phyloP scores from a whole-genome alignment of 2,888 invertebrate genomes.

The Crocallis elinguaria region DNA sequence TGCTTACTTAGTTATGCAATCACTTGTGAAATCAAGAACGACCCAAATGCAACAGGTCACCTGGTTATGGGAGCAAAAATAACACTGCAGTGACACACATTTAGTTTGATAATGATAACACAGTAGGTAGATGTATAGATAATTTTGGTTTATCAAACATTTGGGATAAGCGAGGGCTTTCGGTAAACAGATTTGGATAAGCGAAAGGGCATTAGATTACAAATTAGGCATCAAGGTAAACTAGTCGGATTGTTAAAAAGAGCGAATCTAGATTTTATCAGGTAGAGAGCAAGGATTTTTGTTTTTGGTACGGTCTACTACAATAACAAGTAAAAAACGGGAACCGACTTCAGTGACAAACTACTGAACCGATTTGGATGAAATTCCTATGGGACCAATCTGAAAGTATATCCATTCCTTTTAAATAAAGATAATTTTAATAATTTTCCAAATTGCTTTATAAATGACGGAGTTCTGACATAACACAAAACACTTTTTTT shows the following conservation, averaged over 20 bases:
- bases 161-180: conserved; percentile 15
- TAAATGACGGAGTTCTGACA: no score
- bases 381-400: no score
- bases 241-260: not conserved
- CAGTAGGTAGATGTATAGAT: conserved; percentile 20
- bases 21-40: conserved; percentile 24
- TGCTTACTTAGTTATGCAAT: conserved; percentile 15
- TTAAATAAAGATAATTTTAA: no score
- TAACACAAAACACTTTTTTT: no score
- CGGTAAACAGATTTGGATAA: conserved; percentile 21
- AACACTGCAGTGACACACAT: conserved; percentile 20
- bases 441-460: no score
- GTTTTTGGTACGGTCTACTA: no score
- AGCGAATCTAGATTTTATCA: no score
- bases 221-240: conserved; percentile 1
- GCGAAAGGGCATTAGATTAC: conserved; percentile 9
- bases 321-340: no score
- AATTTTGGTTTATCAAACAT: conserved; percentile 16
- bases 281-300: no score
- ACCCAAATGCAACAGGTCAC: conserved; percentile 26
- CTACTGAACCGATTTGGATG: no score
- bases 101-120: conserved; percentile 17
- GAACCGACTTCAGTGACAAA: no score
- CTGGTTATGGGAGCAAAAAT: conserved; percentile 23
- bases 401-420: no score